Base-by-base conservation (phyloP, 2,797 vertebrate species). In the Cyclopterus lumpus region DNA sequence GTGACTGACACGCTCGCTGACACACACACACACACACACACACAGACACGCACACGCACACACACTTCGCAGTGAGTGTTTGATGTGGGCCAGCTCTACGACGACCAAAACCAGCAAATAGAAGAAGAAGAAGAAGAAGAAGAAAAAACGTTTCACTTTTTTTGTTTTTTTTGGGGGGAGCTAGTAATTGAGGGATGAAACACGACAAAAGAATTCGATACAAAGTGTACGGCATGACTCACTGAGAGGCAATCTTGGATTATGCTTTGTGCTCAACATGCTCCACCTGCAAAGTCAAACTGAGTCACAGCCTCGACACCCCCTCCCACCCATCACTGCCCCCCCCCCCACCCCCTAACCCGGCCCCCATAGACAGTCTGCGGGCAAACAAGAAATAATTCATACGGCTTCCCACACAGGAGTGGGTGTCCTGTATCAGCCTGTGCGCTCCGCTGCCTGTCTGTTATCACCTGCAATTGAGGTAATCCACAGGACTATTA, bases 381-480 rank as follows among this genome's bases (percentile, higher is more conserved):
- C 86, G 84, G 59, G 90, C 90, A 93, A 89, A 93, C 20, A 18
- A 96, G 95, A 96, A 97, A 97, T 97, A 96, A 98, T 97, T 97
- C 89, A 97, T 97, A 96, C 84, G 92, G 93, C 84, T 96, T 94
- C 94, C 93, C 94, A 94, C 94, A 95, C 94, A 95, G 93, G 93
- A 82, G 93, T 83, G 92, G 96, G 96, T 96, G 92, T 97, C 95
- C 92, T 95, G 87, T 97, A 91, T 96, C 96, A 87, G 93, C 91
- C 95, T 92, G 91, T 93, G 93, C 91, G 94, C 89, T 95, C 93
- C 93, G 87, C 91, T 92, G 94, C 94, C 90, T 90, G 94, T 96
- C 96, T 96, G 95, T 97, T 96, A 97, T 96, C 95, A 94, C 95
- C 93, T 93, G 93, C 95, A 94, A 96, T 95, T 96, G 94, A 96